A percentile compares a stretch with the other conserved stretches of the same genome.
Conservation (phyloP, 2,888 invertebrate species). For the Chloroclystis v-ata region DNA sequence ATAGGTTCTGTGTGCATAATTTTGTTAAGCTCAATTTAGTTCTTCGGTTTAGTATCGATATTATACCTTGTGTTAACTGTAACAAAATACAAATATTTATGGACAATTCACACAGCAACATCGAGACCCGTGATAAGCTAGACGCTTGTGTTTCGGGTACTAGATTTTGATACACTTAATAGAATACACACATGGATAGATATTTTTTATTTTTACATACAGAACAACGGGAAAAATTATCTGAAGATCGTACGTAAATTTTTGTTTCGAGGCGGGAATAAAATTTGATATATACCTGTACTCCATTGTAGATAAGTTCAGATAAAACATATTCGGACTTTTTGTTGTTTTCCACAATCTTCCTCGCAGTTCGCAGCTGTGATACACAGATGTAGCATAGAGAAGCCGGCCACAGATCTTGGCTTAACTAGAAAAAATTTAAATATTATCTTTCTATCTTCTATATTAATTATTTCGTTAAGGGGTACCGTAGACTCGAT, state of each 20-base stretch:
- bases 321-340: not conserved
- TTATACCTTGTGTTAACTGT: not conserved
- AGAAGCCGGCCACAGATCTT: not conserved
- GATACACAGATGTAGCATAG: not conserved
- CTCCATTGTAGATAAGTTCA: conserved; percentile 1
- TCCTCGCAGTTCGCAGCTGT: not conserved
- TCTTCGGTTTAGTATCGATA: not conserved
- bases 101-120: not conserved
- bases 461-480: too few species aligned
- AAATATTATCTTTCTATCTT: too few species aligned
- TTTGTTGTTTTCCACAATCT: not conserved
- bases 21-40: not conserved
- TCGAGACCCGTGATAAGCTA: too few species aligned
- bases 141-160: too few species aligned
- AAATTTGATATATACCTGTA: not conserved
- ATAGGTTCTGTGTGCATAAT: not conserved
- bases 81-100: not conserved
- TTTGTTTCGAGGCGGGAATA: not conserved
- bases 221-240: too few species aligned
- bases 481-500: too few species aligned
- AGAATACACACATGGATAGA: too few species aligned
- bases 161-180: too few species aligned
- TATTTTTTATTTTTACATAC: too few species aligned
- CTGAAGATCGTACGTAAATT: too few species aligned
- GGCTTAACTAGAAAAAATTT: not conserved